Conservation (phyloP, 2,888 invertebrate genomes). For the Lumbricus terrestris region DNA sequence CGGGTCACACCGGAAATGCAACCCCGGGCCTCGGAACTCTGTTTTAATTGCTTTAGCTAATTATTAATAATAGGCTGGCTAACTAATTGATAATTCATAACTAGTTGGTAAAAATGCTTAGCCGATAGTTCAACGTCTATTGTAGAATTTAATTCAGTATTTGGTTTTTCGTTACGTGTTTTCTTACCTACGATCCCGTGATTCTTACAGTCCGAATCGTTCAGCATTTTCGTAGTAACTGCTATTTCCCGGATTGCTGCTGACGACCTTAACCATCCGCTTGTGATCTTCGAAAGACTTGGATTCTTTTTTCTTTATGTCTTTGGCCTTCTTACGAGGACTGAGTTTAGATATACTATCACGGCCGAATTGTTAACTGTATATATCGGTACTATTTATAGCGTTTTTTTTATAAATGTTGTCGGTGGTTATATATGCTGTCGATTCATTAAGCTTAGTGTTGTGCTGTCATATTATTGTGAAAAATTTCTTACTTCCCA, state of each 20-base stretch:
- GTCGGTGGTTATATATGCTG: background rate
- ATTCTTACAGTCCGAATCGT: background rate
- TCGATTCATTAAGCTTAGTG: background rate
- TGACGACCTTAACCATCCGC: too few species aligned
- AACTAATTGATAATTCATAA: too few species aligned
- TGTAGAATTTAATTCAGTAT: background rate
- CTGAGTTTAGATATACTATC: background rate
- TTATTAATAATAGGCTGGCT: too few species aligned
- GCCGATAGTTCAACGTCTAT: too few species aligned
- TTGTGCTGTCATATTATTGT: background rate
- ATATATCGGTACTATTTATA: background rate
- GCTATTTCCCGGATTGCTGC: background rate
- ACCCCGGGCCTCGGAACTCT: too few species aligned
- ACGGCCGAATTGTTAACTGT: background rate
- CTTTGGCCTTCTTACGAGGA: background rate
- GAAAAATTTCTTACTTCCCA: background rate
- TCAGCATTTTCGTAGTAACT: background rate
- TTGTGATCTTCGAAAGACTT: background rate
- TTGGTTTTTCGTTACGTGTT: background rate
- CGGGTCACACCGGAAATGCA: too few species aligned
- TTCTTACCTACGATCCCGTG: background rate
- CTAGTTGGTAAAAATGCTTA: too few species aligned
- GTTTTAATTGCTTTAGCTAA: too few species aligned
- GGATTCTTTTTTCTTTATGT: background rate
- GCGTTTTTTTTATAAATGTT: background rate